These are phyloP conservation scores for Anoplopoma fimbria DNA, from an alignment of 2,113 vertebrate species.

Conservation along the genomic window DNA sequence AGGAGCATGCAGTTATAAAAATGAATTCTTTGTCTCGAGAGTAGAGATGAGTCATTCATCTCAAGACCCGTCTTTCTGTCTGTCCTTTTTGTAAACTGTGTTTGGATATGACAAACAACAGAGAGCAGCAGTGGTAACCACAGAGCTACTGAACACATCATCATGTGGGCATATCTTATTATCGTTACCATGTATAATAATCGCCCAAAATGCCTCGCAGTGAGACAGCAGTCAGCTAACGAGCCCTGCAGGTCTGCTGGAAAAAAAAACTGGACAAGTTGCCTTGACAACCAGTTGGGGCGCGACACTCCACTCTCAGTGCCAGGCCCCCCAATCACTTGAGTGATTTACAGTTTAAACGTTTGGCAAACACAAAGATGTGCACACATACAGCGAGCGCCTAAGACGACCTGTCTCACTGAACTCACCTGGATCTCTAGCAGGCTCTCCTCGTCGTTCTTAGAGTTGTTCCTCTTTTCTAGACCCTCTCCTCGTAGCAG, in stretches of 20 bases:
- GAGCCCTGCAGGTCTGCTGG: slow-evolving; percentile 54
- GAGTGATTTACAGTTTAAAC: slow-evolving; percentile 41
- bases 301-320: slow-evolving; percentile 25
- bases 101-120: slow-evolving; percentile 1
- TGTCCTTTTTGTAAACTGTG: neutral
- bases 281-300: slow-evolving; percentile 54
- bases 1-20: neutral
- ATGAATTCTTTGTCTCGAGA: neutral
- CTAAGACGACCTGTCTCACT: neutral
- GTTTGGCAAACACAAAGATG: neutral
- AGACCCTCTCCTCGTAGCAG: slow-evolving; percentile 92
- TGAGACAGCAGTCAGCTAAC: slow-evolving; percentile 45
- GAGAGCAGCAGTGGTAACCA: neutral
- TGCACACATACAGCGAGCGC: neutral
- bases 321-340: slow-evolving; percentile 12
- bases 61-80: neutral
- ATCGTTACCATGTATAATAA: neutral
- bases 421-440: slow-evolving; percentile 93
- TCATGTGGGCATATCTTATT: neutral
- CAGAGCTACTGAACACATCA: neutral
- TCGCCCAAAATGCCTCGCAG: slow-evolving; percentile 29
- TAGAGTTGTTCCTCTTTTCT: slow-evolving; percentile 90
- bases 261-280: slow-evolving; percentile 59
- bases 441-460: slow-evolving; percentile 92
- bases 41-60: neutral